Evolutionary conservation across 2,113 vertebrate species (phyloP).

Genomic region (Paralichthys olivaceus): DNA sequence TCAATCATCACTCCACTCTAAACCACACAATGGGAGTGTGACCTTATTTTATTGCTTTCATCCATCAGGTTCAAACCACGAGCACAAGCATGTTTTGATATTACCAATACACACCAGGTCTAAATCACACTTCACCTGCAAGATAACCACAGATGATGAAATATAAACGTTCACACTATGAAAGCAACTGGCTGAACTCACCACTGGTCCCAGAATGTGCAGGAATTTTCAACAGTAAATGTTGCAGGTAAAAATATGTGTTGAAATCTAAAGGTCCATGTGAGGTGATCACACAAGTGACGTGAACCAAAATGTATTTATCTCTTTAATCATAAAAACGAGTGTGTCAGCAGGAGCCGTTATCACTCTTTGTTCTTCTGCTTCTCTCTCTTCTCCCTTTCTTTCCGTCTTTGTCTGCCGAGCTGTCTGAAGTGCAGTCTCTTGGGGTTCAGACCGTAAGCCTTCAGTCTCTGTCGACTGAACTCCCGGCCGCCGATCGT

Average conservation of each 20-base stretch:
- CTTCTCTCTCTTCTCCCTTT: conserved; percentile 71
- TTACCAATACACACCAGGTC: no score
- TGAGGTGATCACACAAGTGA: neutral
- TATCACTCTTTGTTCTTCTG: conserved; percentile 55
- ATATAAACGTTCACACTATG: neutral
- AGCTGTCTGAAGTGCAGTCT: conserved; percentile 87
- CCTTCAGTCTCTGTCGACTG: conserved; percentile 86
- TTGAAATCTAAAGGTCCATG: neutral
- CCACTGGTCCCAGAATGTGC: no score
- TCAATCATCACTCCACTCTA: neutral
- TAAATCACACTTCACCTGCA: neutral
- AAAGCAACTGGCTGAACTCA: neutral
- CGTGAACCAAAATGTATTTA: neutral
- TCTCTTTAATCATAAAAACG: neutral
- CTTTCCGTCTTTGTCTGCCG: conserved; percentile 75
- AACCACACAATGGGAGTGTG: neutral
- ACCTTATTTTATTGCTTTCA: neutral
- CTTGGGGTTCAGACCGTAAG: conserved; percentile 91
- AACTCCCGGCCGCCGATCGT: conserved; percentile 85
- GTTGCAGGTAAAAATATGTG: neutral
- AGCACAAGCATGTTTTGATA: neutral
- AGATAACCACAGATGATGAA: conserved; percentile 5
- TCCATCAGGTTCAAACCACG: neutral
- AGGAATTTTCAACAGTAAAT: no score
- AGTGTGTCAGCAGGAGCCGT: neutral